Evolutionary conservation across 2,113 vertebrate species (phyloP), one percentile per base, ranked within the genome.

Genomic region (Gnathonemus longibarbis): DNA sequence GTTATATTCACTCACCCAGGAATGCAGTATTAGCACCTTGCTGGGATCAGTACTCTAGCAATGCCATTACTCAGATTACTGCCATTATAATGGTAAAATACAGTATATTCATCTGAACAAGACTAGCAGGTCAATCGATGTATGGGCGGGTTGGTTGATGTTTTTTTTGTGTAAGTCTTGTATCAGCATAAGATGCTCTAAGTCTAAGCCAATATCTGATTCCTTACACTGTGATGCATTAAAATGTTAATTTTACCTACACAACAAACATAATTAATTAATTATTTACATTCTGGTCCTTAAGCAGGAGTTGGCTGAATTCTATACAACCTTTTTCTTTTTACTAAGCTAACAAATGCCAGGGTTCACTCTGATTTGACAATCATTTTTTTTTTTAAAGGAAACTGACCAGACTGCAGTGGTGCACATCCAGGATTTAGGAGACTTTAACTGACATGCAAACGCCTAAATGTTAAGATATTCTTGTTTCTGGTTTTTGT

Each of bases 401-500:
- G 48, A 87, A 35, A 35, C 21, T 15, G 48, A 50, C 84, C 48
- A 50, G 45, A 86, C 84, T 86, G 45, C 84, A 13, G 46, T 11
- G 21, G 46, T 48, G 46, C 10, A 48, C n/a, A n/a, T 49, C 48
- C 84, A 49, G 24, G 84, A 86, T 49, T 86, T 86, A 86, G 21
- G 24, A n/a, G 74, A 48, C 39, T 84, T 48, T 45, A 48, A 84
- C 21, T 45, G 46, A 84, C 46, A 15, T 5, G 31, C 10, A 56
- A 87, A 87, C 27, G 39, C 13, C 11, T 87, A 87, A 27, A 87
- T 17, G 48, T 87, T 87, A 53, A 13, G 27, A 39, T 52, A 7
- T 87, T 87, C 49, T 53, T 35, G 13, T 48, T 56, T 87, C 85
- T 87, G 48, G 85, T 17, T 87, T 87, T 87, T 52, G 49, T 87